Percentiles rank a stretch among this genome's conserved stretches.
phyloP scores from a whole-genome alignment of 92 coral and sea anemone species.

The Nematostella vectensis region DNA sequence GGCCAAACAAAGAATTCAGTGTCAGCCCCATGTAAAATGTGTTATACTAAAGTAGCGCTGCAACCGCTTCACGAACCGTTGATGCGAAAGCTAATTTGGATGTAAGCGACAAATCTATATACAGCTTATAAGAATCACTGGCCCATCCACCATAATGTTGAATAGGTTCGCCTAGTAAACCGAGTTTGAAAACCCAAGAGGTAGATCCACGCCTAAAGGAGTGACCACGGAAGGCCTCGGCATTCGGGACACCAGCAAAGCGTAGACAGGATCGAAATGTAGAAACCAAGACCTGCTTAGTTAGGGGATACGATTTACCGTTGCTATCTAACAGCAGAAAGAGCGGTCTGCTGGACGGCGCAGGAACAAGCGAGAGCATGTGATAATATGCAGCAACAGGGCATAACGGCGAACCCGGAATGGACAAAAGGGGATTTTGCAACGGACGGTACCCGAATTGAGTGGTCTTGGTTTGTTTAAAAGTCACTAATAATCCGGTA shows the following conservation, averaged over 20 bases:
- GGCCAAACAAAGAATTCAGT: neutral
- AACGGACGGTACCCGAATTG: slow-evolving; percentile 3
- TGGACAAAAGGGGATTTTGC: neutral
- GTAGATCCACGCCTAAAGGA: slow-evolving; percentile 4
- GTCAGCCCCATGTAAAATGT: neutral
- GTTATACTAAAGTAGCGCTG: neutral
- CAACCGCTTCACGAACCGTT: neutral
- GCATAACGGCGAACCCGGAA: slow-evolving; percentile 3
- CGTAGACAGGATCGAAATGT: neutral
- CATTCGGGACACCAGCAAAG: neutral
- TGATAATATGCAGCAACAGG: slow-evolving; percentile 2
- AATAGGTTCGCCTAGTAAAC: slow-evolving; percentile 2
- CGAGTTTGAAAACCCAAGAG: slow-evolving; percentile 2
- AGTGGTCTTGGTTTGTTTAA: slow-evolving; percentile 9
- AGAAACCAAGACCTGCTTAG: neutral
- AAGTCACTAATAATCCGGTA: slow-evolving; percentile 3
- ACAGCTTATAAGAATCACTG: no score
- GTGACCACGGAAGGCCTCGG: neutral
- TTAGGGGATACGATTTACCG: neutral
- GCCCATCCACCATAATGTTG: slow-evolving; percentile 8
- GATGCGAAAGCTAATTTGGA: slow-evolving; percentile 2
- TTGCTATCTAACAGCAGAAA: neutral
- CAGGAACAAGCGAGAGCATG: slow-evolving; percentile 4
- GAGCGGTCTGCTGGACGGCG: neutral
- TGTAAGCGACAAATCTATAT: slow-evolving; percentile 1